These are phyloP conservation scores for Dicrostonyx torquatus DNA, from an alignment of 2,797 vertebrate species.

Conservation along the genomic window DNA sequence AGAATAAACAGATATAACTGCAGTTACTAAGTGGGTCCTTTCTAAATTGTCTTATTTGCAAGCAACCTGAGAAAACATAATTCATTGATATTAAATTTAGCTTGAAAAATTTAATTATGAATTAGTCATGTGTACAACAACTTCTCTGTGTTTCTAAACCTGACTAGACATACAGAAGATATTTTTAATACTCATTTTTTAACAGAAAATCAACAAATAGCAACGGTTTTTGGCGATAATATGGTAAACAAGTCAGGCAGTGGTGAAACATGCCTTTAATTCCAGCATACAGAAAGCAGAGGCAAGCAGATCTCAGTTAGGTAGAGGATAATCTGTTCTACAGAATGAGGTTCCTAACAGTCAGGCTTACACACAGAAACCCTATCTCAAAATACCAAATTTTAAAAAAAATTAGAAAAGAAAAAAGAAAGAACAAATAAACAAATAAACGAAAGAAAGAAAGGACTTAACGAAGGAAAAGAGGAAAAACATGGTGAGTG, in stretches of 20 bases:
- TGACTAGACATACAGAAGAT: not conserved
- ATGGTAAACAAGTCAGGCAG: not conserved
- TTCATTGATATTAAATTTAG: not conserved
- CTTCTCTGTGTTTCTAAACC: not conserved
- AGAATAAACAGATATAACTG: not conserved
- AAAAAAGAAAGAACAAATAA: fast-evolving
- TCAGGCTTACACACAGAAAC: not conserved
- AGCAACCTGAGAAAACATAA: not conserved
- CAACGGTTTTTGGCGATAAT: not conserved
- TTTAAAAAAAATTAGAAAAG: too few relatives aligned
- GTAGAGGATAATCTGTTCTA: not conserved
- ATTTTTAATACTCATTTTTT: not conserved
- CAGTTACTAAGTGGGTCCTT: not conserved
- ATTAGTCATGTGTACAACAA: not conserved
- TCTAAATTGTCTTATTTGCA: not conserved
- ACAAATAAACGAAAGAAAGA: fast-evolving
- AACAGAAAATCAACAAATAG: not conserved
- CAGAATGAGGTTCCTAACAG: not conserved
- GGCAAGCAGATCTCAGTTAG: not conserved
- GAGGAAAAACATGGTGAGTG: not conserved
- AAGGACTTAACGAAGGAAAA: not conserved
- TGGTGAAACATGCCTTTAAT: not conserved
- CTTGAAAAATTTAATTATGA: conserved; percentile 2
- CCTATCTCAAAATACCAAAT: not conserved
- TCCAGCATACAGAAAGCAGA: not conserved